Conservation (phyloP, 2,888 invertebrate genomes). For the Phortica okadai region DNA sequence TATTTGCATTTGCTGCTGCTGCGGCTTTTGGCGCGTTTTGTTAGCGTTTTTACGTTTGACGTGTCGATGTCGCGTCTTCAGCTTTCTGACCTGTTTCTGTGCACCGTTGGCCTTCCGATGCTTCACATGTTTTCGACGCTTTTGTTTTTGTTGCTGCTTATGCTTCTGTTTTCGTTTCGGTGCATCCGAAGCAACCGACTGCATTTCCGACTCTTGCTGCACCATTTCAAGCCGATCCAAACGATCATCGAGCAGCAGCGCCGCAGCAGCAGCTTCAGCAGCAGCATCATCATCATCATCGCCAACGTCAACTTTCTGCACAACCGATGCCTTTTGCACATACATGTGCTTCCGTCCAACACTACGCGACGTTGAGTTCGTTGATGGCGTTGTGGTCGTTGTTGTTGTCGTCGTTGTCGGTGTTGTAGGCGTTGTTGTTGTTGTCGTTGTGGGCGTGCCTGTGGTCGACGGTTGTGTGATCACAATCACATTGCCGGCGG, state of each 20-base stretch:
- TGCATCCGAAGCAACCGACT: background rate
- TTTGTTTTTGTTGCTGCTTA: background rate
- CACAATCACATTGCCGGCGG: background rate
- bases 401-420: conserved; percentile 4
- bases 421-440: background rate
- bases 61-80: background rate
- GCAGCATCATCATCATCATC: background rate
- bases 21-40: background rate
- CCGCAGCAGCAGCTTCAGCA: background rate
- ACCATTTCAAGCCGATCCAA: background rate
- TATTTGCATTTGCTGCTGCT: background rate
- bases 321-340: background rate
- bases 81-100: background rate
- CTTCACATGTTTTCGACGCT: background rate
- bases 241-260: background rate
- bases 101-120: background rate
- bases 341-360: background rate
- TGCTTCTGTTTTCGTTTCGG: background rate
- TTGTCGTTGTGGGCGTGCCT: background rate
- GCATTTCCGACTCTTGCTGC: background rate
- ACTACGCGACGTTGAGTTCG: background rate
- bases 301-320: background rate
- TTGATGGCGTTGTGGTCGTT: background rate
- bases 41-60: background rate
- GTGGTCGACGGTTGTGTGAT: background rate